Conservation (phyloP, 2,888 invertebrate species). For the Melangyna quadrimaculata region DNA sequence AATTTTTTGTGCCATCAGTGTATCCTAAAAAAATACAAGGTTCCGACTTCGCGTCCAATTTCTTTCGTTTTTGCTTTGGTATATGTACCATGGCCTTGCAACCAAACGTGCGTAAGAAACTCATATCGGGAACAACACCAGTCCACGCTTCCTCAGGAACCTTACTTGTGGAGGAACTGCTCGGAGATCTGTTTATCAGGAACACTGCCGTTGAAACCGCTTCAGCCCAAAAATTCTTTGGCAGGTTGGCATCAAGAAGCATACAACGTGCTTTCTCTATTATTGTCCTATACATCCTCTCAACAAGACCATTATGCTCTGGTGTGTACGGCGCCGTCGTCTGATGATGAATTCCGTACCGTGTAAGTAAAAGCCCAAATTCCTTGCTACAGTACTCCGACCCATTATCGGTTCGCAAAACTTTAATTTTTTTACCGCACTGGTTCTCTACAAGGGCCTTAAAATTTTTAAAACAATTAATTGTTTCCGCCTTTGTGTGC, state of each 20-base stretch:
- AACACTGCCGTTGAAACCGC: slow-evolving; percentile 68
- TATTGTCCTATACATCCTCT: neutral
- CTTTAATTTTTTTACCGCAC: neutral
- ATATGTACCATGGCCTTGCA: slow-evolving; percentile 66
- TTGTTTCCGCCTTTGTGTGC: neutral
- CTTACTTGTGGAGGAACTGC: slow-evolving; percentile 15
- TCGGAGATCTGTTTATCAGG: slow-evolving; percentile 21
- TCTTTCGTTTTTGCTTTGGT: no score
- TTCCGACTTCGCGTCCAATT: neutral
- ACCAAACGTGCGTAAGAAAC: slow-evolving; percentile 77
- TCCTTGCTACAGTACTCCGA: no score
- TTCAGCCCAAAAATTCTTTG: slow-evolving; percentile 54
- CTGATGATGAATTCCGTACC: slow-evolving; percentile 13
- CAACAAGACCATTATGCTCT: slow-evolving; percentile 27
- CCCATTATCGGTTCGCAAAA: slow-evolving; percentile 28
- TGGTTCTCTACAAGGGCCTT: neutral
- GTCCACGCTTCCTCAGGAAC: slow-evolving; percentile 78
- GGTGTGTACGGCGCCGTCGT: slow-evolving; percentile 21
- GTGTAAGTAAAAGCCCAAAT: neutral
- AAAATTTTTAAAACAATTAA: neutral
- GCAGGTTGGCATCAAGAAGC: slow-evolving; percentile 14
- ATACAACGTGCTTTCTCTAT: neutral
- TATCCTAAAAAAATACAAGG: neutral
- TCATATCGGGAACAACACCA: slow-evolving; percentile 75
- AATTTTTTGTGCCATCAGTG: neutral